Evolutionary conservation across 2,888 invertebrate species (phyloP).

Genomic region (Panopea generosa): DNA sequence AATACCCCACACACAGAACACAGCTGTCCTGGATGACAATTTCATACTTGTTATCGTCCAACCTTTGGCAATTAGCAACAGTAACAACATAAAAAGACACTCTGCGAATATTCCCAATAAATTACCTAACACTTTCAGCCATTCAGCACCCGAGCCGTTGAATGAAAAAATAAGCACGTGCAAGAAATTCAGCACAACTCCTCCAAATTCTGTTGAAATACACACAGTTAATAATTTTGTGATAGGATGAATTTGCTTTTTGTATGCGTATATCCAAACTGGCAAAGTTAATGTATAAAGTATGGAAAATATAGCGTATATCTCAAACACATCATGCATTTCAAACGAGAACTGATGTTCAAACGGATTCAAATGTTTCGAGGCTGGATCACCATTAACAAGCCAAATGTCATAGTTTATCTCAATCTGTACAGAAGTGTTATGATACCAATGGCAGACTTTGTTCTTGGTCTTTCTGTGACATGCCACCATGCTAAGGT

Average conservation of each 20-base stretch:
- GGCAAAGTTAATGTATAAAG: conserved; percentile 94
- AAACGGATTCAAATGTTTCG: conserved; percentile 91
- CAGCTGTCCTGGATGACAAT: conserved; percentile 93
- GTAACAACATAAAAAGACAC: conserved; percentile 96
- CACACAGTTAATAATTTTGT: conserved; percentile 96
- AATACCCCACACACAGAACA: conserved; percentile 95
- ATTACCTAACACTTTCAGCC: conserved; percentile 94
- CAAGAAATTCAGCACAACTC: conserved; percentile 93
- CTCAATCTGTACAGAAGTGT: conserved; percentile 71
- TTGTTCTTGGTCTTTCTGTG: conserved; percentile 87
- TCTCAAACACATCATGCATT: conserved; percentile 93
- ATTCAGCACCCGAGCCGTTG: conserved; percentile 94
- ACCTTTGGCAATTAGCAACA: conserved; percentile 97
- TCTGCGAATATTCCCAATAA: conserved; percentile 96
- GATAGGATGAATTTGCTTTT: conserved; percentile 95
- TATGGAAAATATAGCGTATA: conserved; percentile 95
- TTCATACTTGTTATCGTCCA: conserved; percentile 98
- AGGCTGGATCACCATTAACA: conserved; percentile 97
- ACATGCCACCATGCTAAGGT: conserved; percentile 97
- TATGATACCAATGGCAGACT: conserved; percentile 77
- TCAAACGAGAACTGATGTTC: conserved; percentile 99
- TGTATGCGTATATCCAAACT: conserved; percentile 95
- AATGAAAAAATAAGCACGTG: conserved; percentile 96
- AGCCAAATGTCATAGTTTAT: conserved; percentile 96
- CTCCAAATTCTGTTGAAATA: conserved; percentile 93